phyloP scores from a whole-genome alignment of 2,888 invertebrate genomes.

The Tinea trinotella region DNA sequence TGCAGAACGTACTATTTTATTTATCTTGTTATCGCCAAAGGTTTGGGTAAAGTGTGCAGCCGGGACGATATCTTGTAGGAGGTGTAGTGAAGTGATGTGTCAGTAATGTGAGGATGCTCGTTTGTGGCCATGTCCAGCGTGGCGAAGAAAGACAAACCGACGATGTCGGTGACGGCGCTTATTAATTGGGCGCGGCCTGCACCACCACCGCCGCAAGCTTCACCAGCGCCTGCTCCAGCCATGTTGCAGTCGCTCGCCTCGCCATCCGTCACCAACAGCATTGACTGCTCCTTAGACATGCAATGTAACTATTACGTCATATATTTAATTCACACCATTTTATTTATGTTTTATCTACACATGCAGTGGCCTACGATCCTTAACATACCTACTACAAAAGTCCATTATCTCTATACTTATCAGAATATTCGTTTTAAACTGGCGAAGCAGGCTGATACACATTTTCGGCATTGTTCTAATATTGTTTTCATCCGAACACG shows the following conservation, averaged over 20 bases:
- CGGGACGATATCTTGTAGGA: slow-evolving; percentile 23
- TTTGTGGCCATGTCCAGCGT: slow-evolving; percentile 68
- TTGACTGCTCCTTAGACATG: slow-evolving; percentile 61
- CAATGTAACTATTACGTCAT: slow-evolving; percentile 43
- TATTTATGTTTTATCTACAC: not conserved
- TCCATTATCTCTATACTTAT: not conserved
- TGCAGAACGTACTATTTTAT: not conserved
- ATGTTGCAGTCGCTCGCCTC: slow-evolving; percentile 43
- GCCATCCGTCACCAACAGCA: slow-evolving; percentile 42
- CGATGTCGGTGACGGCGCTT: slow-evolving; percentile 88
- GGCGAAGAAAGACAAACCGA: slow-evolving; percentile 90
- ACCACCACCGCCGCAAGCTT: slow-evolving; percentile 39
- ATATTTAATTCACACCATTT: not conserved
- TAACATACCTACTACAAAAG: not conserved
- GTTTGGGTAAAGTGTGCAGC: slow-evolving; percentile 27
- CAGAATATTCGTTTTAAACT: not conserved
- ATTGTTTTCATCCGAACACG: too few species aligned
- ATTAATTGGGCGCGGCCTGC: slow-evolving; percentile 78
- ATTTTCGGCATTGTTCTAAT: not conserved
- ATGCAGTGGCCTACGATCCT: not conserved
- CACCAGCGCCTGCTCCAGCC: slow-evolving; percentile 43
- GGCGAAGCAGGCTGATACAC: not conserved
- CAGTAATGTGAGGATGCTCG: slow-evolving; percentile 67
- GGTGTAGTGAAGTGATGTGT: slow-evolving; percentile 41
- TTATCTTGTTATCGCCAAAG: not conserved